A percentile compares a stretch with the other conserved stretches of the same genome.
phyloP scores from a whole-genome alignment of 1,140 invertebrate species.

The Amyelois transitella region DNA sequence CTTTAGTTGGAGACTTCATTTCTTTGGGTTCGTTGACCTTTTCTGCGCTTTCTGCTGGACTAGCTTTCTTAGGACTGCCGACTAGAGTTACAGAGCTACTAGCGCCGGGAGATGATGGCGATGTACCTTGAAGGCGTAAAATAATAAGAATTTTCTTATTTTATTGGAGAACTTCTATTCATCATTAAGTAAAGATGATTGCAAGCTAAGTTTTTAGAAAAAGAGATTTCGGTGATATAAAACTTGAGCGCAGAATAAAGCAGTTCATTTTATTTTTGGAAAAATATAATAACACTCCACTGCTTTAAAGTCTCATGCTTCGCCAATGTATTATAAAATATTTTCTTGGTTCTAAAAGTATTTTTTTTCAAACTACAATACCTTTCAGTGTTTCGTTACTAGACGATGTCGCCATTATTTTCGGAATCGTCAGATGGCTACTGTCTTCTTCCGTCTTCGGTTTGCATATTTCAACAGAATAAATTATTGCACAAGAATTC shows the following conservation, averaged over 20 bases:
- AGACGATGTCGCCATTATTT: constrained; percentile 80
- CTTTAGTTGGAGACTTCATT: constrained; percentile 36
- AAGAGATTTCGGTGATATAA: too few relatives aligned
- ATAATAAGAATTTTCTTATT: neutral
- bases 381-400: constrained; percentile 85
- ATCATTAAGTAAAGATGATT: too few relatives aligned
- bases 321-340: too few relatives aligned
- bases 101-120: constrained; percentile 82
- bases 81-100: constrained; percentile 83
- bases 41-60: constrained; percentile 32
- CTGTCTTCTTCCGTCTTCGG: constrained; percentile 70
- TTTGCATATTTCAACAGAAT: constrained; percentile 18
- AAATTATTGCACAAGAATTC: neutral
- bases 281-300: too few relatives aligned
- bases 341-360: neutral
- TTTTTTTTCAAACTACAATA: too few relatives aligned
- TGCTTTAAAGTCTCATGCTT: too few relatives aligned
- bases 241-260: neutral
- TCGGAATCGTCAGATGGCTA: constrained; percentile 79
- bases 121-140: constrained; percentile 31
- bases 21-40: constrained; percentile 14
- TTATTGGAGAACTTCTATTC: neutral
- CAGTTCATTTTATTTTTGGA: neutral
- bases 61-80: constrained; percentile 68
- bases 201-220: too few relatives aligned